phyloP scores from a whole-genome alignment of 2,888 invertebrate genomes.

The Drosophila buzzatii region DNA sequence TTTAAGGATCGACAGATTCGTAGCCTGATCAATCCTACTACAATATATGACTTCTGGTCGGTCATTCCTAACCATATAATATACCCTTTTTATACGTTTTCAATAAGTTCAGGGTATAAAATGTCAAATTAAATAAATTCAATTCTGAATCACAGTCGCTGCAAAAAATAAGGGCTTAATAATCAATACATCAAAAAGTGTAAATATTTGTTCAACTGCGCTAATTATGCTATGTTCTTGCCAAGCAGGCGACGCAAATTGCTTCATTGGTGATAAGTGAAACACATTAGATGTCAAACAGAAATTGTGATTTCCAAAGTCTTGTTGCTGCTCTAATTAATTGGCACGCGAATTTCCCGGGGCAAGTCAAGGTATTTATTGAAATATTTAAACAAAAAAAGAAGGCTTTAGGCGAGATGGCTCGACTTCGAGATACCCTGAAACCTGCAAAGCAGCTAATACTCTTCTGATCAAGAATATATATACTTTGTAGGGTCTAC shows the following conservation, averaged over 20 bases:
- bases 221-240: conserved; percentile 13
- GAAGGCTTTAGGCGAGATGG: no score
- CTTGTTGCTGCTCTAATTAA: conserved; percentile 1
- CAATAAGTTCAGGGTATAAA: neutral
- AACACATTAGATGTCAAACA: neutral
- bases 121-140: neutral
- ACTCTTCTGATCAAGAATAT: no score
- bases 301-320: conserved; percentile 4
- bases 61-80: no score
- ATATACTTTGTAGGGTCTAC: no score
- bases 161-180: conserved; percentile 5
- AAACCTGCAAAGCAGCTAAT: no score
- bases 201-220: conserved; percentile 1
- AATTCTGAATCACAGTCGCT: neutral
- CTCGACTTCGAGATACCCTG: no score
- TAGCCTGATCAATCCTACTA: no score
- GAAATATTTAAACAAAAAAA: neutral
- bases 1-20: no score
- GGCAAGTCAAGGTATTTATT: neutral
- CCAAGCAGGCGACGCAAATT: neutral
- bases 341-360: neutral
- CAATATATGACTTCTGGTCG: no score
- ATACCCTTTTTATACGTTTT: neutral
- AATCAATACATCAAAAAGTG: conserved; percentile 29
- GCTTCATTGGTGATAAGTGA: conserved; percentile 5